Conservation (phyloP, 2,888 invertebrate genomes). For the Eubasilissa splendida region DNA sequence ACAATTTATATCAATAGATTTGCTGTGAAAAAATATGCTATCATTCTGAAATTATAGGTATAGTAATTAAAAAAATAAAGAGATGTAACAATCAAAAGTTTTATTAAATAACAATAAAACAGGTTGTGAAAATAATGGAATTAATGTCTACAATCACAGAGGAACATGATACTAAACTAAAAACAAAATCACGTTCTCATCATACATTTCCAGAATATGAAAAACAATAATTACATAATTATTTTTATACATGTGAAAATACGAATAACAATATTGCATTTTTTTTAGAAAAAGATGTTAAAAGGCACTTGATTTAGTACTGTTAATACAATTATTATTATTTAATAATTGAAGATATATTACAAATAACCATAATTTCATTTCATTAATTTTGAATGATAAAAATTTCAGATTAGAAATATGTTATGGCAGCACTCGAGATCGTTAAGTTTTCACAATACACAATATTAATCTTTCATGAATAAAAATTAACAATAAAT, state of each 20-base stretch:
- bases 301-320: constrained; percentile 28
- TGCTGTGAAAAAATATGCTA: too few species aligned
- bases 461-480: constrained; percentile 7
- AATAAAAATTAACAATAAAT: background rate
- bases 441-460: constrained; percentile 30
- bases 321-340: background rate
- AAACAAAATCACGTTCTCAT: background rate
- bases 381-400: background rate
- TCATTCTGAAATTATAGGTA: too few species aligned
- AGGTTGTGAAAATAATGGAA: constrained; percentile 29
- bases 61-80: background rate
- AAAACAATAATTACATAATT: background rate
- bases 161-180: constrained; percentile 23
- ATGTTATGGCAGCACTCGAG: constrained; percentile 29
- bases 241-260: constrained; percentile 1
- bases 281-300: constrained; percentile 13
- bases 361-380: background rate
- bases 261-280: constrained; percentile 24
- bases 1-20: too few species aligned
- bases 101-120: constrained; percentile 33
- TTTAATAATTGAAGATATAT: background rate
- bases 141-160: constrained; percentile 33
- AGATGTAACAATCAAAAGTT: constrained; percentile 20
- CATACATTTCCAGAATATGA: constrained; percentile 5
- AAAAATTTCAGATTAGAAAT: constrained; percentile 24